Percentiles rank a stretch among this genome's conserved stretches.
phyloP scores from a whole-genome alignment of 1,140 invertebrate genomes.

The Ylistrum balloti region DNA sequence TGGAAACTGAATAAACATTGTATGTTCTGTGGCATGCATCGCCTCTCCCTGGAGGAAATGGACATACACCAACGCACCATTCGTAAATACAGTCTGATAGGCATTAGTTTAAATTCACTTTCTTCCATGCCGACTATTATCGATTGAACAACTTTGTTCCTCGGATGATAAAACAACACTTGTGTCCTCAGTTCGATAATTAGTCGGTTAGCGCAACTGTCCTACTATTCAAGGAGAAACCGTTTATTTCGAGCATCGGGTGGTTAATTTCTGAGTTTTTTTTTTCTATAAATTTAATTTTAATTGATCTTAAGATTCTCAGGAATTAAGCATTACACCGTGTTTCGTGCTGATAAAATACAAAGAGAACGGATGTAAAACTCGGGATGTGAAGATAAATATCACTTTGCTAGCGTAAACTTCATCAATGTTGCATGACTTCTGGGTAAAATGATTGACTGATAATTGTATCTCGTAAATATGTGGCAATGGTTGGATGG shows the following conservation, averaged over 20 bases:
- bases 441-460: conserved; percentile 15
- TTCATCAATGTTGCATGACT: conserved; percentile 34
- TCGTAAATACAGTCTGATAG: background rate
- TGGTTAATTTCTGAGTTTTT: background rate
- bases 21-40: no score
- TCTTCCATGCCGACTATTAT: background rate
- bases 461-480: conserved; percentile 4
- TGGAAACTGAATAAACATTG: no score
- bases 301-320: conserved; percentile 35
- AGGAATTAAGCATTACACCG: background rate
- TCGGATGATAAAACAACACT: no score
- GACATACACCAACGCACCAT: no score
- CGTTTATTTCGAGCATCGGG: background rate
- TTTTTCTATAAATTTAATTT: conserved; percentile 27
- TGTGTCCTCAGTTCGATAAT: background rate
- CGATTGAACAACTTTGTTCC: no score
- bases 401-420: conserved; percentile 30
- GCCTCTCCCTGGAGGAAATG: no score
- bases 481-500: conserved; percentile 5
- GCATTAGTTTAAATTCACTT: background rate
- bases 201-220: background rate
- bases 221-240: conserved; percentile 25
- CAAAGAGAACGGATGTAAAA: conserved; percentile 7
- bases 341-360: conserved; percentile 39
- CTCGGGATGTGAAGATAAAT: background rate